A percentile compares a stretch with the other conserved stretches of the same genome.
phyloP scores from a whole-genome alignment of 2,888 invertebrate genomes.

The Cyclophora punctaria region DNA sequence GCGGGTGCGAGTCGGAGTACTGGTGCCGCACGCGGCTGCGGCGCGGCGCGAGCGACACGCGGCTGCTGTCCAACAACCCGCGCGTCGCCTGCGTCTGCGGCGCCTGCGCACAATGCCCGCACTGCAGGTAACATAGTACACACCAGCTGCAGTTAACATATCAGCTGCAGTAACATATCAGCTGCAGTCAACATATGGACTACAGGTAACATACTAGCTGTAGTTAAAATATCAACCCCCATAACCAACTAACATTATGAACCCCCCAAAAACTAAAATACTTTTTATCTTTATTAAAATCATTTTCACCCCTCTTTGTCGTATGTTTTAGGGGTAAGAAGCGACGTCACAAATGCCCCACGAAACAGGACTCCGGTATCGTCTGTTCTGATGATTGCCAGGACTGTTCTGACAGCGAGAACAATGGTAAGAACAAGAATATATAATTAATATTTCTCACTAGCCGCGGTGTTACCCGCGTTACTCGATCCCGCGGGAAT shows the following conservation, averaged over 20 bases:
- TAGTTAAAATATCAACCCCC: no score
- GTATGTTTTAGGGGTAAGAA: constrained; percentile 41
- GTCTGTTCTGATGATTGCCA: constrained; percentile 59
- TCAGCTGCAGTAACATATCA: no score
- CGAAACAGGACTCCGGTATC: constrained; percentile 68
- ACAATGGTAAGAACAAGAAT: constrained; percentile 25
- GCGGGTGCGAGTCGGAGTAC: constrained; percentile 42
- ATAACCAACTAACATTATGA: no score
- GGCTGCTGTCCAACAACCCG: constrained; percentile 53
- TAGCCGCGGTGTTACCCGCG: no score
- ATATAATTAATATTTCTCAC: no score
- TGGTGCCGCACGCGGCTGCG: constrained; percentile 39
- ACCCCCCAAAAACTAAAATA: no score
- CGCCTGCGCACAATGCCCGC: constrained; percentile 43
- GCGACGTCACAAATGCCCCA: constrained; percentile 44
- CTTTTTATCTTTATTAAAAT: no score
- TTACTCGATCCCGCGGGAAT: no score
- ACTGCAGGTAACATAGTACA: constrained; percentile 40
- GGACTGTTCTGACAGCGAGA: constrained; percentile 48
- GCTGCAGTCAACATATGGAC: not conserved
- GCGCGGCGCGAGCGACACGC: constrained; percentile 29
- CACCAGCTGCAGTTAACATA: no score
- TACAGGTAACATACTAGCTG: not conserved
- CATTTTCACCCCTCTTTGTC: not conserved
- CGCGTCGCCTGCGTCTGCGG: constrained; percentile 59